These are phyloP conservation scores for Celastrina argiolus DNA, from an alignment of 2,888 invertebrate genomes.

Conservation along the genomic window DNA sequence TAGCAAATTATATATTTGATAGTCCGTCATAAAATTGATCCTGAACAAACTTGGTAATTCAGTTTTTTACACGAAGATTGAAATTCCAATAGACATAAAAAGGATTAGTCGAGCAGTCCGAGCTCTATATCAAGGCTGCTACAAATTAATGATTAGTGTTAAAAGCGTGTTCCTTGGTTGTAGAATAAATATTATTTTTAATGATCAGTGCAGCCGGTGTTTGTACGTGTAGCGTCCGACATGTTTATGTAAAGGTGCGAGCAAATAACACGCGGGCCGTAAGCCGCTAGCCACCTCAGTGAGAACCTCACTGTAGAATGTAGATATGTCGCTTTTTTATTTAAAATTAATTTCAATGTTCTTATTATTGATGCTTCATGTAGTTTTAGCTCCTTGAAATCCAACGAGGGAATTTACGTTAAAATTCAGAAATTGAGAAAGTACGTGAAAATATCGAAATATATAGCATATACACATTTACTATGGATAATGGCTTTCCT, in stretches of 20 bases:
- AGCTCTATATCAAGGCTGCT: slow-evolving; percentile 23
- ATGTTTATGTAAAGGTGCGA: slow-evolving; percentile 65
- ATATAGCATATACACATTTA: no score
- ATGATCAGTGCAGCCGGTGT: slow-evolving; percentile 69
- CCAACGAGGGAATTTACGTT: no score
- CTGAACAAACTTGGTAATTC: not conserved
- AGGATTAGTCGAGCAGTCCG: not conserved
- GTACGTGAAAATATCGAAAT: no score
- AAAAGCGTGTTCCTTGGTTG: slow-evolving; percentile 41
- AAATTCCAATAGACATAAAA: not conserved
- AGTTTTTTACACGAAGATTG: not conserved
- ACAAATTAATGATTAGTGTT: slow-evolving; percentile 35
- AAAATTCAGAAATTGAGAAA: no score
- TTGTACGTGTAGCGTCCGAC: slow-evolving; percentile 47
- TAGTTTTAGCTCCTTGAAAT: no score
- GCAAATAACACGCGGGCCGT: slow-evolving; percentile 27
- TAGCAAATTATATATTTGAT: not conserved
- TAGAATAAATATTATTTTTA: slow-evolving; percentile 73
- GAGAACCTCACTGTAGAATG: not conserved
- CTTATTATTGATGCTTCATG: no score
- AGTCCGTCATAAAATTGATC: not conserved
- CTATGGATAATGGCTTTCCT: no score
- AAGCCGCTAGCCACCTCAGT: no score
- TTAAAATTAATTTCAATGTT: no score
- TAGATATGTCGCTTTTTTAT: not conserved